phyloP scores from a whole-genome alignment of 2,888 invertebrate species.

The Abrostola tripartita region DNA sequence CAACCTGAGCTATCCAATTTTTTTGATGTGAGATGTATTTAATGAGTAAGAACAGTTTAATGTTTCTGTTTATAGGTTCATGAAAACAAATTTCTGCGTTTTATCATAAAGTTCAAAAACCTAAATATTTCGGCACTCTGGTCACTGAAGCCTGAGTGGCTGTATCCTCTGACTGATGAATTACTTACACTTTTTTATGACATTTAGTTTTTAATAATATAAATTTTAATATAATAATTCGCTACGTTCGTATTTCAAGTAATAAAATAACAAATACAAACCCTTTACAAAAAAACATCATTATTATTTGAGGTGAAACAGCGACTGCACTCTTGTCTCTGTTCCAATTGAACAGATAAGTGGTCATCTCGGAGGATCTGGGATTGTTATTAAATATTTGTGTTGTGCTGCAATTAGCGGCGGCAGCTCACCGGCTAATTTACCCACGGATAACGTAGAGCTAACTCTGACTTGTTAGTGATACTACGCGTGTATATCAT shows the following conservation, averaged over 20 bases:
- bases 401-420: slow-evolving; percentile 86
- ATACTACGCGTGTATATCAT: slow-evolving; percentile 14
- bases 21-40: neutral
- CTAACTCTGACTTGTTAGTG: slow-evolving; percentile 15
- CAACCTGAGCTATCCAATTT: slow-evolving; percentile 7
- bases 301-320: slow-evolving; percentile 1
- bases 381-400: slow-evolving; percentile 89
- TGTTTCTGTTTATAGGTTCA: no score
- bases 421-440: slow-evolving; percentile 84
- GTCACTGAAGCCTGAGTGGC: no score
- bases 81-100: no score
- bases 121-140: no score
- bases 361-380: slow-evolving; percentile 84
- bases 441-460: slow-evolving; percentile 63
- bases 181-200: neutral
- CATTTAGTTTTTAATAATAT: neutral
- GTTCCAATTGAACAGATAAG: slow-evolving; percentile 82
- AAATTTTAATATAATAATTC: neutral
- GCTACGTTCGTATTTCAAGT: no score
- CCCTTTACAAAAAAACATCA: no score
- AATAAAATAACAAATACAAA: no score
- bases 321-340: slow-evolving; percentile 62
- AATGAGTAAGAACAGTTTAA: neutral
- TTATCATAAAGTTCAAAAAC: no score
- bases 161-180: no score